Base-by-base conservation (phyloP, 2,113 vertebrate genomes). In the Paradisaea rubra region DNA sequence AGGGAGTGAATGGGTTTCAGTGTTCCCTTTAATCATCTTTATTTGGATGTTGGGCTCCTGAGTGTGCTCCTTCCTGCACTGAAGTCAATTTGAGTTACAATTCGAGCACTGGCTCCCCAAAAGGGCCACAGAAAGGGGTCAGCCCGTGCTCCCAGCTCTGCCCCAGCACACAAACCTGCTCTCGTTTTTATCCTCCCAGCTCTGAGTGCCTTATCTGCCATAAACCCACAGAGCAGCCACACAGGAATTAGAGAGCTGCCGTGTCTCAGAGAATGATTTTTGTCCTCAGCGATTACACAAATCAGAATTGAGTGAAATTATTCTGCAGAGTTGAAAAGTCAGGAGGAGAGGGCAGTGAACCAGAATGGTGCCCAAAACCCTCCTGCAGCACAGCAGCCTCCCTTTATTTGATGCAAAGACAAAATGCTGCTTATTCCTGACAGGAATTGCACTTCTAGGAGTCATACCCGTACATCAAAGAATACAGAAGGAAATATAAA, bases 221-320 rank as follows among this genome's bases (percentile, higher is more conserved):
- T 15, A 71, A 83, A 89, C 37, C 25, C 53, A 18, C 23, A 35
- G n/a, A 27, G 57, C 57, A 60, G 57, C 57, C 57, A 39, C 41
- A 5, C 17, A 83, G 74, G 68, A 77, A n/a, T 83, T 19, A 41
- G 31, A 23, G 72, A 77, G 71, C 54, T 88, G 71, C 54, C 14
- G 11, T 2, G 0, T 10, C 53, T 82, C 61, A 64, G 28, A 25
- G 65, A 64, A 35, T 37, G 4, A 44, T 25, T 85, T 74, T 47
- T 69, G 9, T 27, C 65, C 4, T 0, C 37, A 17, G 30, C 1
- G 0, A 44, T 91, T 47, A 52, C 22, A 81, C 22, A 52, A 56
- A 80, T 28, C 31, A 70, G 80, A 60, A 81, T 64, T 0, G 24
- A 87, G 45, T 30, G 18, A 41, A 88, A 92, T 88, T 63, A 69